Percentiles rank a stretch among this genome's conserved stretches.
Evolutionary conservation across 2,888 invertebrate species (phyloP).

Genomic region (Netelia fuscicornis): DNA sequence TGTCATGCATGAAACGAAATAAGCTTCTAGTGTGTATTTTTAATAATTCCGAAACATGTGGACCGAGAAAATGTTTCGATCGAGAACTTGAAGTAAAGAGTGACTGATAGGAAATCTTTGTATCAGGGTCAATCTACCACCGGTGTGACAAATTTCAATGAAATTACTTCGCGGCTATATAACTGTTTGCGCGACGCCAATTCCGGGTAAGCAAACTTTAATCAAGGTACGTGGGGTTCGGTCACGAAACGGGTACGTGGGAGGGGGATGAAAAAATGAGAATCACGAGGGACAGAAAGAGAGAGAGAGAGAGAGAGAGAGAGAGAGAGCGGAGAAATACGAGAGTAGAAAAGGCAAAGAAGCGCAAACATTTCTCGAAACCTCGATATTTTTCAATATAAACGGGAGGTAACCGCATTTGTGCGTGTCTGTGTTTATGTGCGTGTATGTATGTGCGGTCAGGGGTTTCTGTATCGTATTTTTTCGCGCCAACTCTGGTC

Average conservation of each 20-base stretch:
- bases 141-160: conserved; percentile 3
- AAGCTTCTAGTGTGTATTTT: not conserved
- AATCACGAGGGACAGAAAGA: conserved; percentile 50
- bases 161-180: conserved; percentile 67
- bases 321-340: conserved; percentile 58
- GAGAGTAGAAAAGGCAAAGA: conserved; percentile 61
- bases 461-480: conserved; percentile 54
- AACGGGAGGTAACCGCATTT: conserved; percentile 59
- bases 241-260: conserved; percentile 65
- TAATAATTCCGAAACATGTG: too few species aligned
- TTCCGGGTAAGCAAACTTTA: conserved; percentile 75
- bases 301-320: conserved; percentile 63
- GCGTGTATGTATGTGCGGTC: conserved; percentile 51
- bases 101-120: too few species aligned
- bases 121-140: too few species aligned
- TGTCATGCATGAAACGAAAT: not conserved
- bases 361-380: conserved; percentile 76
- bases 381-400: conserved; percentile 82
- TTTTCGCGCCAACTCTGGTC: conserved; percentile 72
- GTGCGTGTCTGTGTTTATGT: conserved; percentile 4
- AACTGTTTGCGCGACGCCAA: conserved; percentile 70
- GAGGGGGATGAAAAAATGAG: conserved; percentile 31
- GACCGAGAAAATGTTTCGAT: not conserved
- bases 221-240: conserved; percentile 73
- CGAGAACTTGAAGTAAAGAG: not conserved